Evolutionary conservation across 1,140 invertebrate species (phyloP).

Genomic region (Sesamia nonagrioides): DNA sequence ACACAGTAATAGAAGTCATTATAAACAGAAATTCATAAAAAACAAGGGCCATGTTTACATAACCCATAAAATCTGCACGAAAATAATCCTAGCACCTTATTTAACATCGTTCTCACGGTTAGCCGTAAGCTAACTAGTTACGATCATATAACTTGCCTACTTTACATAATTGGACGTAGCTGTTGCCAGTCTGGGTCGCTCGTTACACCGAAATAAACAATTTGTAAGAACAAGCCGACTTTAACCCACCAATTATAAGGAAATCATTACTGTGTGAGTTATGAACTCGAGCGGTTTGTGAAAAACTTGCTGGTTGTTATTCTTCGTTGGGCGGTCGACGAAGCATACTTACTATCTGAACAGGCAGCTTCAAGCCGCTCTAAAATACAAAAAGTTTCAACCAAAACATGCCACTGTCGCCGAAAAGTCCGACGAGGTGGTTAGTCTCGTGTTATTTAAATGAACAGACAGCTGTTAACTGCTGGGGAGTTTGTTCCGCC

Average conservation of each 20-base stretch:
- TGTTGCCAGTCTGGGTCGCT: conserved; percentile 29
- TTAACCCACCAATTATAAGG: conserved; percentile 50
- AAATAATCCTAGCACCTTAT: conserved; percentile 6
- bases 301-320: no score
- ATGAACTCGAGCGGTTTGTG: neutral
- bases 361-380: no score
- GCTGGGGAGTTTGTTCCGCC: no score
- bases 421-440: no score
- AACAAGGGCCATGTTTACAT: neutral
- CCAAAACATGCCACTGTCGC: no score
- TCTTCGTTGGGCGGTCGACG: no score
- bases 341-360: no score
- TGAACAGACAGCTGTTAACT: no score
- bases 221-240: conserved; percentile 49
- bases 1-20: no score
- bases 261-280: conserved; percentile 40
- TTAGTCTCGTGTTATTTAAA: no score
- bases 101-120: conserved; percentile 36
- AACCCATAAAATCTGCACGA: neutral
- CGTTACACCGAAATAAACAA: conserved; percentile 51
- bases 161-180: conserved; percentile 49
- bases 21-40: neutral
- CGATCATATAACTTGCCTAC: conserved; percentile 43
- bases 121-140: conserved; percentile 22
- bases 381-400: no score